Evolutionary conservation across 1,140 invertebrate genomes (phyloP).

Genomic region (Drosophila ananassae): DNA sequence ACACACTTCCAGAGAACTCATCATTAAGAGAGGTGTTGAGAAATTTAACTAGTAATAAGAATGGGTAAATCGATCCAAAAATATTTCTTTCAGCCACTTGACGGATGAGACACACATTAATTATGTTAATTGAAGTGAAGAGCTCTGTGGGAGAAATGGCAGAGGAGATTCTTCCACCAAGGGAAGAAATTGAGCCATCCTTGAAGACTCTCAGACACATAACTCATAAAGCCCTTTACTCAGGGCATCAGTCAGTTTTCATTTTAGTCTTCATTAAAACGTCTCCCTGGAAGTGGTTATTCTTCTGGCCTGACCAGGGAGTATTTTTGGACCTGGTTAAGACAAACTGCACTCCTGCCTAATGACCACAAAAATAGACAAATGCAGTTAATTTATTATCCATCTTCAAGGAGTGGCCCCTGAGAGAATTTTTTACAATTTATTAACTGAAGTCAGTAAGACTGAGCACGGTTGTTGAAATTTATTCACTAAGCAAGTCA

Average conservation of each 20-base stretch:
- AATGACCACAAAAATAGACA: constrained; percentile 69
- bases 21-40: background rate
- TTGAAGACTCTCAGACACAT: constrained; percentile 53
- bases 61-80: background rate
- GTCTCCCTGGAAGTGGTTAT: constrained; percentile 27
- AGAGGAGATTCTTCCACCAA: background rate
- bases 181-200: constrained; percentile 43
- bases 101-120: constrained; percentile 58
- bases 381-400: constrained; percentile 67
- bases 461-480: background rate
- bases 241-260: constrained; percentile 17
- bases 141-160: constrained; percentile 34
- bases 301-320: constrained; percentile 13
- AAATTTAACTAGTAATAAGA: background rate
- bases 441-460: background rate
- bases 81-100: background rate
- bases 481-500: background rate
- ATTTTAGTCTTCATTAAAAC: constrained; percentile 67
- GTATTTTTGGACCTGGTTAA: constrained; percentile 5
- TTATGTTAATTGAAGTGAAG: constrained; percentile 78
- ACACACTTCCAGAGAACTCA: background rate
- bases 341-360: constrained; percentile 59
- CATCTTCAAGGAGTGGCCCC: constrained; percentile 23
- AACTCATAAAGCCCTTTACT: constrained; percentile 52
- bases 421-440: background rate